phyloP scores from a whole-genome alignment of 37 sponge, comb jelly and placozoan genomes.

The Agelas oroides region DNA sequence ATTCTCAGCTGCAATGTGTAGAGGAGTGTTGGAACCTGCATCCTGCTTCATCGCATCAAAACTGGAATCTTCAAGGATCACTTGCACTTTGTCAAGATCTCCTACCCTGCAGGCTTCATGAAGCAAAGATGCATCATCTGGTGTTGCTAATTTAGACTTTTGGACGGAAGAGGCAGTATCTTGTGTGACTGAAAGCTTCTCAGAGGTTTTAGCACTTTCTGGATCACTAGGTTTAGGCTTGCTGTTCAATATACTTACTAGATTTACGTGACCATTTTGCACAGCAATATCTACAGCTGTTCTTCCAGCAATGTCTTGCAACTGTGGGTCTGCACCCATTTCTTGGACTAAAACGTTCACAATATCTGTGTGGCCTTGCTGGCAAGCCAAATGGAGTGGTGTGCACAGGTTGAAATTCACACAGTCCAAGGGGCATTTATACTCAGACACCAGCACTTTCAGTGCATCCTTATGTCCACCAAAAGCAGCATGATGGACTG shows the following conservation, averaged over 20 bases:
- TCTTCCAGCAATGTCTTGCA: no score
- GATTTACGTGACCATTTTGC: no score
- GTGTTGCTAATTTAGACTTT: no score
- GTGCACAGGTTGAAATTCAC: neutral
- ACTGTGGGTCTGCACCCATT: no score
- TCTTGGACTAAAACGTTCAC: neutral
- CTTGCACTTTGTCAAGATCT: neutral
- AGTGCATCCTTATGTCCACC: neutral
- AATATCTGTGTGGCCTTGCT: neutral
- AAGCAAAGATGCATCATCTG: neutral
- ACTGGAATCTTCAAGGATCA: slow-evolving; percentile 10
- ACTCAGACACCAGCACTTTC: neutral
- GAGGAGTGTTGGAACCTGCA: neutral
- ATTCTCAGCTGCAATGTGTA: slow-evolving; percentile 10
- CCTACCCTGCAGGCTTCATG: neutral
- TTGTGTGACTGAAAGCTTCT: no score
- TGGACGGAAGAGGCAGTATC: no score
- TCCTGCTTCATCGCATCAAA: neutral
- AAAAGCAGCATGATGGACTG: neutral
- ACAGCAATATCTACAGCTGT: no score
- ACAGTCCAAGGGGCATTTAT: neutral
- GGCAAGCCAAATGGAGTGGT: neutral
- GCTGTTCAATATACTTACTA: no score
- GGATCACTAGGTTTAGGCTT: no score
- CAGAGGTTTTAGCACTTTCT: no score